A percentile compares a stretch with the other conserved stretches of the same genome.
Evolutionary conservation across 1,140 invertebrate species (phyloP).

Genomic region (Papilio polytes): DNA sequence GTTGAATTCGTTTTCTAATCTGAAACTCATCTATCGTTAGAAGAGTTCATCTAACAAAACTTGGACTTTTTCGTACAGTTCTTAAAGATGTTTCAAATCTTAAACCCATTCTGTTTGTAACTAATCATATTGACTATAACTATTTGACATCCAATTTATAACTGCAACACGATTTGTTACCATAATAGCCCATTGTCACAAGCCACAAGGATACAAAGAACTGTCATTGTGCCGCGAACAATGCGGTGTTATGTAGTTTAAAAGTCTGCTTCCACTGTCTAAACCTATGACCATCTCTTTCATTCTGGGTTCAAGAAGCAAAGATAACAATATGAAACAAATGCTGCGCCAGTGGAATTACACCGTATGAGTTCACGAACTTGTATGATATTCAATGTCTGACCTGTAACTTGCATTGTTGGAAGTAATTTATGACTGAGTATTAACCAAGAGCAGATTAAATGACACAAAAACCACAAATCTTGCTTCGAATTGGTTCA

Average conservation of each 20-base stretch:
- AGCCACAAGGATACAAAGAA: slow-evolving; percentile 15
- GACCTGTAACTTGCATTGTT: slow-evolving; percentile 21
- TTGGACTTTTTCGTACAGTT: neutral
- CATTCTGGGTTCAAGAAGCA: too few species aligned
- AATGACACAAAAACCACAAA: neutral
- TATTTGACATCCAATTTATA: slow-evolving; percentile 23
- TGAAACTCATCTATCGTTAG: neutral
- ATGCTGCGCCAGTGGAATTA: too few species aligned
- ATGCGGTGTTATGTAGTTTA: slow-evolving; percentile 1
- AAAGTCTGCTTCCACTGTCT: too few species aligned
- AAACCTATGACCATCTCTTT: too few species aligned
- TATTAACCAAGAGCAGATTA: neutral
- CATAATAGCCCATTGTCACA: slow-evolving; percentile 29
- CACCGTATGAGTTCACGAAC: neutral
- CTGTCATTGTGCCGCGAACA: slow-evolving; percentile 14
- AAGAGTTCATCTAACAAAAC: neutral
- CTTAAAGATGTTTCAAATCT: neutral
- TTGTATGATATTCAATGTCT: slow-evolving; percentile 17
- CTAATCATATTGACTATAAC: slow-evolving; percentile 13
- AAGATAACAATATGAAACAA: too few species aligned
- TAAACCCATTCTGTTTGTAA: neutral
- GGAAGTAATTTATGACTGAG: neutral
- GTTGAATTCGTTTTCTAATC: neutral
- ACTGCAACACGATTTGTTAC: slow-evolving; percentile 23
- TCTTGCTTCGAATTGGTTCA: neutral